Evolutionary conservation across 2,888 invertebrate species (phyloP), one percentile per base, ranked within the genome.

Genomic region (Spodoptera littoralis): DNA sequence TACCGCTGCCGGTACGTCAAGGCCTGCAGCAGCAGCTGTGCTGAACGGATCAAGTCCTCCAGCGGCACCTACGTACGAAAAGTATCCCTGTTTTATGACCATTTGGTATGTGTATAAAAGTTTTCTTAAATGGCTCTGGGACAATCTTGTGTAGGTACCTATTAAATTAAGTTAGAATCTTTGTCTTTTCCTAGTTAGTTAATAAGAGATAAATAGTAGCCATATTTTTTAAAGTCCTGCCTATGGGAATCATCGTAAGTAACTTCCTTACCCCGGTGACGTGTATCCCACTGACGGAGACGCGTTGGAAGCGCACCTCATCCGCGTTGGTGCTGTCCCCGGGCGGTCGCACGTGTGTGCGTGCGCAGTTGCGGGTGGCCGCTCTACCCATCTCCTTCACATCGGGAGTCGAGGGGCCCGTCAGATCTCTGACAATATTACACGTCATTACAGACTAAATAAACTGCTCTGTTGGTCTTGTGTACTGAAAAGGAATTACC

Each of bases 241-340:
- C 5, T 0, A 27, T 27, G 27, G 3, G 5, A 4, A 27, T 27
- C 4, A 27, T 5, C 27, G 3, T 3, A 4, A 27, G 3, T 4
- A 27, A 3, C 3, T 2, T 36, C 9, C 36, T 36, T 36, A 99
- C 99, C 91, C 99, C 99, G 76, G 98, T 98, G 50, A 97, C 97
- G 85, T 99, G 98, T 84, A 99, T 98, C 0, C 99, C 99, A 66
- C 97, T 97, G 83, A 99, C 97, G 56, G 98, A 98, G 47, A 99
- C 98, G 69, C 99, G 95, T 90, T 99, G 99, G 88, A 98, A 99
- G 11, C 97, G 97, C 56, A 97, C 97, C 70, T 96, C 95, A 79
- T 55, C 70, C 11, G 13, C 42, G 11, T 42, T 53, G 24, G 65
- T 66, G 97, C 96, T 89, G 63, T 81, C 83, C 0, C 75, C 81